These are phyloP conservation scores for Papilio dardanus DNA, from an alignment of 1,140 invertebrate species.

Conservation along the genomic window DNA sequence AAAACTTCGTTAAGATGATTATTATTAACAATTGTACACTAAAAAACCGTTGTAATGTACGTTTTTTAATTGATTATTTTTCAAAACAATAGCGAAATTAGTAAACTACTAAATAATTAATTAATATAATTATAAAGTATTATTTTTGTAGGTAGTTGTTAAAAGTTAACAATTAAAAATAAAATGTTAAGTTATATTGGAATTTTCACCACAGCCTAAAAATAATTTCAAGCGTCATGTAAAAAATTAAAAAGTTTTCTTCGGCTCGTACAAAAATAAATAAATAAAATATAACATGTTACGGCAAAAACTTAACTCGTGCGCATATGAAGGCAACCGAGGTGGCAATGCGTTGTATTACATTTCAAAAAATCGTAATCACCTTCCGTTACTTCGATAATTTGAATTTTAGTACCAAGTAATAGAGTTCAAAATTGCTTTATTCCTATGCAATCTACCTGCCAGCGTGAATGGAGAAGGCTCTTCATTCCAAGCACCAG, in stretches of 20 bases:
- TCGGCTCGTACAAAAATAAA: constrained; percentile 50
- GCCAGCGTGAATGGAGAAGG: constrained; percentile 71
- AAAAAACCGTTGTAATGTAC: too few relatives aligned
- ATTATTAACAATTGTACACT: too few relatives aligned
- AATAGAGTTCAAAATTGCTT: constrained; percentile 46
- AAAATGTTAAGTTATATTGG: too few relatives aligned
- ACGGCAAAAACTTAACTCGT: constrained; percentile 74
- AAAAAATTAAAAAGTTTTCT: background rate
- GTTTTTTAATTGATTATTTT: background rate
- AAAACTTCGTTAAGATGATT: background rate
- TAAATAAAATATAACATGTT: constrained; percentile 63
- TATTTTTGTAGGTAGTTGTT: background rate
- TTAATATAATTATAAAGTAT: too few relatives aligned
- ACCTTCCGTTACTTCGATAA: constrained; percentile 29
- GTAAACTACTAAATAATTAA: too few relatives aligned
- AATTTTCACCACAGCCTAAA: background rate
- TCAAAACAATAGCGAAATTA: too few relatives aligned
- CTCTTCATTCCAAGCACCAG: constrained; percentile 60
- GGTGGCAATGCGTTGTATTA: constrained; percentile 58
- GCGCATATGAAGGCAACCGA: constrained; percentile 77
- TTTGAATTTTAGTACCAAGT: constrained; percentile 31
- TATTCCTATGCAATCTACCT: constrained; percentile 47
- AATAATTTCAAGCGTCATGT: too few relatives aligned
- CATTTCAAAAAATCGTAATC: constrained; percentile 48
- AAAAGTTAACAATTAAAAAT: background rate